Evolutionary conservation across 92 coral and sea anemone genomes (phyloP).

Genomic region (Pocillopora meandrina): DNA sequence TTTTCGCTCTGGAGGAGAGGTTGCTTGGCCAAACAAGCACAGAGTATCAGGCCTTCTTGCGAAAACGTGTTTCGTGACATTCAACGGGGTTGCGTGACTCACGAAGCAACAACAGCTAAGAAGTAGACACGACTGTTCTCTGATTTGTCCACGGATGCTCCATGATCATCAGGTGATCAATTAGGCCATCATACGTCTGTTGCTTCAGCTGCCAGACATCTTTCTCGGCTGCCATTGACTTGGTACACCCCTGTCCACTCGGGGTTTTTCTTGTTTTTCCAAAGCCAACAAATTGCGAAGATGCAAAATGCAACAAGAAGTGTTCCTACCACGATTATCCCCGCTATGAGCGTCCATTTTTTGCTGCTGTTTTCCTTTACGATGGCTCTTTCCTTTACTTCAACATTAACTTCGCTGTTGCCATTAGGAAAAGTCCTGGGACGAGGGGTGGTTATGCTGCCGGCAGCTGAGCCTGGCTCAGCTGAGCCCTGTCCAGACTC

Average conservation of each 20-base stretch:
- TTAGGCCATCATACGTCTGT: neutral
- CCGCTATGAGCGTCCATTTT: conserved; percentile 34
- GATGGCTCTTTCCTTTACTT: neutral
- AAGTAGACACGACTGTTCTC: neutral
- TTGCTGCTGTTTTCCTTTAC: conserved; percentile 1
- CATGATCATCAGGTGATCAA: neutral
- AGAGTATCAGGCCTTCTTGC: neutral
- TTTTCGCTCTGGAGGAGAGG: too few relatives aligned
- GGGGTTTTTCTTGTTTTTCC: conserved; percentile 9
- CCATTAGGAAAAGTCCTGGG: neutral
- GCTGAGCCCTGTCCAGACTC: conserved; percentile 34
- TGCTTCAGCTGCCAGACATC: conserved; percentile 16
- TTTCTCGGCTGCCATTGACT: conserved; percentile 19
- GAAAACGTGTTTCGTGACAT: neutral
- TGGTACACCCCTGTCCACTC: conserved; percentile 15
- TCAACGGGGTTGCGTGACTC: neutral
- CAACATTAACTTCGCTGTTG: neutral
- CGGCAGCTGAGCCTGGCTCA: conserved; percentile 25
- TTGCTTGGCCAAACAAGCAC: too few relatives aligned
- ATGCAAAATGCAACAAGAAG: conserved; percentile 29
- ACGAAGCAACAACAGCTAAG: neutral
- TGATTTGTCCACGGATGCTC: neutral
- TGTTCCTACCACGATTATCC: conserved; percentile 27
- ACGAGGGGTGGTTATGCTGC: conserved; percentile 2
- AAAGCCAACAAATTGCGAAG: conserved; percentile 44